Base-by-base conservation (phyloP, 1,140 invertebrate genomes). In the Rhopalosiphum maidis region DNA sequence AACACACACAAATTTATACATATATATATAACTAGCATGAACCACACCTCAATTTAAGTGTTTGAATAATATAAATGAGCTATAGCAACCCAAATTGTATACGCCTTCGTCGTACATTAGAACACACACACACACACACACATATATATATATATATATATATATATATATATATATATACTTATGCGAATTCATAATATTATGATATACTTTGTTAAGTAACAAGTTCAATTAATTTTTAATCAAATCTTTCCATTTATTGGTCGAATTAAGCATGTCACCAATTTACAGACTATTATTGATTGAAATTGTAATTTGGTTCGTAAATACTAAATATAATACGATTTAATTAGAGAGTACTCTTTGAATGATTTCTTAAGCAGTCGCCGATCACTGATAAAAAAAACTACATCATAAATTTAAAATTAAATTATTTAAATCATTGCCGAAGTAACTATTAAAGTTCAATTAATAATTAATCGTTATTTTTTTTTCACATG, bases 21-120 rank as follows among this genome's bases (percentile, higher is more conserved):
- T 54, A 60, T 30, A 8, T 68, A 68, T 68, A 22, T 18, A 85
- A 37, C 9, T 37, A 22, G 23, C 9, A 43, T 43, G 43, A 41
- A 22, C 83, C 83, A 43, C 83, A 43, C 83, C 83, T 25, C 23
- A 43, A 86, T 83, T 41, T 15, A 86, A 86, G 23, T 41, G 37
- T 85, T 86, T 86, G 37, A 86, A 86, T 86, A 86, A 86, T 86
- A 86, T 86, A 86, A 41, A 86, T 43, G 41, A 86, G 37, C 22
- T 41, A 25, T 86, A 86, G 9, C 83, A 41, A 86, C 23, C 37
- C 35, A 83, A 83, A 86, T 22, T 30, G 25, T 86, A 86, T 9
- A 86, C 83, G 9, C 83, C 9, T 86, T 86, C 23, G 11, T 15
- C 23, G 30, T 77, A 30, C 15, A 77, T 77, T 77, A 21, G 60